Evolutionary conservation across 2,888 invertebrate species (phyloP).

Genomic region (Harpalus rubripes): DNA sequence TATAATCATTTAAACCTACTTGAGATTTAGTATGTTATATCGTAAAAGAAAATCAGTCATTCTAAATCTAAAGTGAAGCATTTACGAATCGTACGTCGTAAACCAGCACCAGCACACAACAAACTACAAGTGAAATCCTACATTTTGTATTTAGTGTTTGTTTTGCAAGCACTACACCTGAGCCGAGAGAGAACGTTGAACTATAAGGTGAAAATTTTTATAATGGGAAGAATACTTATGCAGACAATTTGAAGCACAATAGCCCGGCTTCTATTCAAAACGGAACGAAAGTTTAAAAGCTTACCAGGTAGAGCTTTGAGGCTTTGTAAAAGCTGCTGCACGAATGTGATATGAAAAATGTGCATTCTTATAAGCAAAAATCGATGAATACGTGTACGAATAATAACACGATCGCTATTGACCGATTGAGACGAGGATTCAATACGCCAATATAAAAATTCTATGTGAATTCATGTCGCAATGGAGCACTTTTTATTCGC

Average conservation of each 20-base stretch:
- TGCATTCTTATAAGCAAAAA: conserved; percentile 27
- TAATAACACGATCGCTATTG: conserved; percentile 24
- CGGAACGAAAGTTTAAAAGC: conserved; percentile 41
- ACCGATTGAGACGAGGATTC: conserved; percentile 34
- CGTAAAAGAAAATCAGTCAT: conserved; percentile 42
- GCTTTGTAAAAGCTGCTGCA: conserved; percentile 36
- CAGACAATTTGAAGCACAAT: conserved; percentile 24
- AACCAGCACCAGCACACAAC: conserved; percentile 31
- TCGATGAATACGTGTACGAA: conserved; percentile 30
- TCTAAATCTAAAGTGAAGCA: conserved; percentile 32
- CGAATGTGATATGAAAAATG: conserved; percentile 47
- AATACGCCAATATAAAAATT: conserved; percentile 34
- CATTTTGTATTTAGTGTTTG: conserved; percentile 37
- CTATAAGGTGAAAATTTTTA: conserved; percentile 39
- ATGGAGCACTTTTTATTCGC: conserved; percentile 22
- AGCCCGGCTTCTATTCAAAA: conserved; percentile 23
- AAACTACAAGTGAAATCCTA: conserved; percentile 17
- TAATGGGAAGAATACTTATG: conserved; percentile 35
- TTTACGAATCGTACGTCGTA: conserved; percentile 32
- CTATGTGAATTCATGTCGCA: conserved; percentile 25
- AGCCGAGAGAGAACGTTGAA: conserved; percentile 16
- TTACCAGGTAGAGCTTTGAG: conserved; percentile 27
- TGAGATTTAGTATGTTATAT: conserved; percentile 24
- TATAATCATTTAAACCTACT: conserved; percentile 38
- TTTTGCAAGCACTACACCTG: conserved; percentile 18